Conservation (phyloP, 2,113 vertebrate genomes). For the Cettia cetti region DNA sequence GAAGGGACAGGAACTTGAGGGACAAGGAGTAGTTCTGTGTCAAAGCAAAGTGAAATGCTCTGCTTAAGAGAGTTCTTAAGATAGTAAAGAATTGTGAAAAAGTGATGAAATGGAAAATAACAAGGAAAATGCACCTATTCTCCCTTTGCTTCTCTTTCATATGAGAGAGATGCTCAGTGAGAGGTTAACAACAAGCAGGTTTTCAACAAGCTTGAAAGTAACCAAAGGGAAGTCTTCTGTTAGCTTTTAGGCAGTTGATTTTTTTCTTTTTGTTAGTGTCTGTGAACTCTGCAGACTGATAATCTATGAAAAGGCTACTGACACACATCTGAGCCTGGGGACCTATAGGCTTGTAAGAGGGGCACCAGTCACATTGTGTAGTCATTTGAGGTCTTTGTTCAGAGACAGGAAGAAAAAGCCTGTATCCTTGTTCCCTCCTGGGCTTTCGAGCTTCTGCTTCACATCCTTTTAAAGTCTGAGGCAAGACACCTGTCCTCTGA, state of each 20-base stretch:
- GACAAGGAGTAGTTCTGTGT: not conserved
- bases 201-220: not conserved
- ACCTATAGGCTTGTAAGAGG: fast-evolving
- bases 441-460: not conserved
- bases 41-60: not conserved
- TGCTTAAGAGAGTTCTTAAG: not conserved
- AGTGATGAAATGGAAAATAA: not conserved
- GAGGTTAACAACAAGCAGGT: not conserved
- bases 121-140: not conserved
- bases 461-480: not conserved
- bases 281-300: not conserved
- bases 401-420: not conserved
- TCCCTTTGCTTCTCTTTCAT: not conserved
- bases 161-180: not conserved
- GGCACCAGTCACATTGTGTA: not conserved
- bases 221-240: not conserved
- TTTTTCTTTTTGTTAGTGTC: not conserved
- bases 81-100: not conserved
- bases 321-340: not conserved
- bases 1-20: not conserved
- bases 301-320: not conserved
- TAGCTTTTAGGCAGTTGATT: not conserved
- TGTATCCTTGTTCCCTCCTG: not conserved
- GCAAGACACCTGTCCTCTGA: not conserved
- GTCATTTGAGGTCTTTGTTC: not conserved